phyloP scores from a whole-genome alignment of 2,113 vertebrate genomes.

The Emydura subglobosa region DNA sequence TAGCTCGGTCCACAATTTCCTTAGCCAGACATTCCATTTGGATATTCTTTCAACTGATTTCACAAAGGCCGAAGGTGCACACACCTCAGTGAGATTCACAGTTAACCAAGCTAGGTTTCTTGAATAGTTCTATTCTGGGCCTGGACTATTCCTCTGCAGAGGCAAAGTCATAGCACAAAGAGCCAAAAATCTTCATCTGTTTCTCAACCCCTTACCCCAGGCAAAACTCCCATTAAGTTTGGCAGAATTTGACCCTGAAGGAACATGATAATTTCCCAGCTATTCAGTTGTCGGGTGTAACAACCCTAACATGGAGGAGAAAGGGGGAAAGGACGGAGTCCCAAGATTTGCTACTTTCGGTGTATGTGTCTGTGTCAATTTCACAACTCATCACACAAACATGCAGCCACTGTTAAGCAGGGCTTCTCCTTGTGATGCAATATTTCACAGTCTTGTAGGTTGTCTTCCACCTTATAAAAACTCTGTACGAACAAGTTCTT shows the following conservation, averaged over 20 bases:
- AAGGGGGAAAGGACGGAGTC: neutral
- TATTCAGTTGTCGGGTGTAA: rapidly evolving
- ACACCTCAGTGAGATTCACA: neutral
- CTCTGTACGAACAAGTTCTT: neutral
- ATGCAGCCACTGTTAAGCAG: neutral
- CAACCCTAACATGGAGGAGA: neutral
- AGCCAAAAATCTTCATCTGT: rapidly evolving
- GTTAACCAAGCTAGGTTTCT: neutral
- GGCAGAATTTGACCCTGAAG: rapidly evolving
- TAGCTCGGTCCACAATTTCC: neutral
- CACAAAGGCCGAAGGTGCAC: neutral
- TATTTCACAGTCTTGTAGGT: neutral
- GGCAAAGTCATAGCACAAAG: neutral
- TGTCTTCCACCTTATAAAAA: neutral
- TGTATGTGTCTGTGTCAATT: neutral
- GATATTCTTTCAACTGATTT: neutral
- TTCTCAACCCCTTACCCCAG: neutral
- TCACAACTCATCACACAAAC: neutral
- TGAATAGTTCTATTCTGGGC: rapidly evolving
- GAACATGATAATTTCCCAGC: neutral
- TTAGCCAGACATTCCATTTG: neutral
- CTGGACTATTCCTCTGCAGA: neutral
- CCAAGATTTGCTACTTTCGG: neutral
- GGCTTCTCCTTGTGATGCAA: constrained; percentile 12
- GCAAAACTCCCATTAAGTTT: neutral